These are phyloP conservation scores for Sitta carolinensis DNA, from an alignment of 2,797 vertebrate genomes.

Conservation along the genomic window DNA sequence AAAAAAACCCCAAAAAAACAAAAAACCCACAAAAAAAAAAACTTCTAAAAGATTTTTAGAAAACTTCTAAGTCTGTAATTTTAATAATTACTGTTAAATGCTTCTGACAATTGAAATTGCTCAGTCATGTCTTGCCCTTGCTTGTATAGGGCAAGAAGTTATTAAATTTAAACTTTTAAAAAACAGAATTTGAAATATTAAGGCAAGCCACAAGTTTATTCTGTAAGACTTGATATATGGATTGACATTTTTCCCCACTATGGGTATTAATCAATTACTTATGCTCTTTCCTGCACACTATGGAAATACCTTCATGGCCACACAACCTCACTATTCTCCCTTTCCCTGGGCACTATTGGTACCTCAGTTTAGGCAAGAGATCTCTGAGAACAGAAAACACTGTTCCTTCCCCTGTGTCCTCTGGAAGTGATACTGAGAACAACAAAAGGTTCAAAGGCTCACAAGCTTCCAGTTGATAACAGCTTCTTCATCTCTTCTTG, in stretches of 20 bases:
- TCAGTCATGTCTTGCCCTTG: not conserved
- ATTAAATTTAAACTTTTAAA: not conserved
- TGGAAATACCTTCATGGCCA: not conserved
- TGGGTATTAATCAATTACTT: not conserved
- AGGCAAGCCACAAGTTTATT: not conserved
- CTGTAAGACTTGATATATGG: not conserved
- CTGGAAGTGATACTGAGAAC: not conserved
- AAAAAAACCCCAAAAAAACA: no score
- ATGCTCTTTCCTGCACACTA: not conserved
- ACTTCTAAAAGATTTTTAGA: no score
- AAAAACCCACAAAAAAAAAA: no score
- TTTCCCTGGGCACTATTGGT: not conserved
- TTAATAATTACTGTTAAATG: not conserved
- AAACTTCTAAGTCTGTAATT: not conserved
- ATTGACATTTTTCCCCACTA: not conserved
- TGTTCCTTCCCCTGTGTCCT: not conserved
- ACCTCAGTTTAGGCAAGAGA: not conserved
- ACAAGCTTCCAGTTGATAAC: not conserved
- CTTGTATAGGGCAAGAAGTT: not conserved
- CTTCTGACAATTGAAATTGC: not conserved
- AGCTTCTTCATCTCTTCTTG: not conserved
- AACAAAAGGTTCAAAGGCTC: not conserved
- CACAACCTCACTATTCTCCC: not conserved
- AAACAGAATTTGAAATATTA: not conserved
- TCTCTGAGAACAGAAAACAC: not conserved